Evolutionary conservation across 2,888 invertebrate genomes (phyloP), one percentile per base, ranked within the genome.

Genomic region (Dryobotodes eremita): DNA sequence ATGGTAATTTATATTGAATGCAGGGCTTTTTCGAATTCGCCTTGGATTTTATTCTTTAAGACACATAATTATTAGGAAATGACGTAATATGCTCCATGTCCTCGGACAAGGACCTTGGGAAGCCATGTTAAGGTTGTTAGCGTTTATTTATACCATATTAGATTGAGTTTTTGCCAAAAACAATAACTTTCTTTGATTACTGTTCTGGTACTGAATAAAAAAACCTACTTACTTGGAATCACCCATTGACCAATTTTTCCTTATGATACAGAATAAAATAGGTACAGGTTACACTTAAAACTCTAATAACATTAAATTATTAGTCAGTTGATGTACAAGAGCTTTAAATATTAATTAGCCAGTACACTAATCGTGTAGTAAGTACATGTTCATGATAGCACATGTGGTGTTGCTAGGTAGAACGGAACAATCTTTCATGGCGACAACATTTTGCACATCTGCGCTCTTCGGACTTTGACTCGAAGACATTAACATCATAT

Each of bases 391-490:
- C 77, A 70, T 75, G 82, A 77, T 77, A 83, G 73, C 79, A 86
- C 94, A 93, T 95, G 94, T 94, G 89, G 81, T 89, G 92, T 90
- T 91, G 88, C 90, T 90, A 91, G 90, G 93, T 93, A 91, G 91
- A 92, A 91, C 93, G 94, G 94, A 92, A 92, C 92, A 91, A 93
- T 94, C 93, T 92, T 92, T 93, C 91, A 89, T 89, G 90, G 90
- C 92, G 93, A 93, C 94, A 93, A 89, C 76, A 79, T 91, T 94
- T 94, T 92, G 95, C 96, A 95, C 96, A 96, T 96, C 95, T 96
- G 96, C 93, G 92, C 87, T 89, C 89, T 85, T 86, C 89, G 92
- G 90, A 91, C 92, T 93, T 91, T 89, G 91, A 91, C 93, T 91
- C 90, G 79, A 88, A 88, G 91, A 88, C 94, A 94, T 95, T 93